Base-by-base conservation (phyloP, 2,113 vertebrate species). In the Lasiurus borealis region DNA sequence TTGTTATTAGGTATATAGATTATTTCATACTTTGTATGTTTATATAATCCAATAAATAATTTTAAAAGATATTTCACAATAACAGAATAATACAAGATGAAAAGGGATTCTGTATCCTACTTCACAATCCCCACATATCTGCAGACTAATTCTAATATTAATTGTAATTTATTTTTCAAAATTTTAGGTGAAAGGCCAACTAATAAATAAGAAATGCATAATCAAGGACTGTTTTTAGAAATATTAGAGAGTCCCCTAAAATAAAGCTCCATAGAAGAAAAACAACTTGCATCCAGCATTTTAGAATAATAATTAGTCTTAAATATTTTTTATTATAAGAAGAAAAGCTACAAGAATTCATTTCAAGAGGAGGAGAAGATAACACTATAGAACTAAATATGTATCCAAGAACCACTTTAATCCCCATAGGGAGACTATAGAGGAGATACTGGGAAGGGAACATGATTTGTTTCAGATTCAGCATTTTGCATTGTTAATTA, bases 11-110 rank as follows among this genome's bases (percentile, higher is more conserved):
- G 46, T 84, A 6, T 71, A 88, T 3, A 1, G 23, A 9, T 85
- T 87, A 72, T 85, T 93, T 90, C 7, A 36, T 9, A 72, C 14
- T 87, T 68, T 52, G 23, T 5, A 11, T 78, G 23, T 84, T 91
- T 93, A 66, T 19, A 31, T n/a, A 57, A 88, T 59, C 19, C 82
- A 14, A 6, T 5, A 69, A 95, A 90, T 91, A 46, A 52, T 68
- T 83, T 85, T 89, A 54, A 96, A 66, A 72, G 13, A 1, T 23
- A 48, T 93, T 91, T 91, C 48, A 91, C 4, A 93, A 48, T 75
- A 85, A 84, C 18, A 12, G 16, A 54, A 64, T 91, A 75, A 68
- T 12, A 46, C n/a, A 77, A 50, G 44, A 77, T 72, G 23, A 86
- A 81, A 86, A 93, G 9, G 8, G 4, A 73, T 87, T 78, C 16